A percentile compares a stretch with the other conserved stretches of the same genome.
Evolutionary conservation across 2,888 invertebrate species (phyloP).

Genomic region (Rhagium mordax): DNA sequence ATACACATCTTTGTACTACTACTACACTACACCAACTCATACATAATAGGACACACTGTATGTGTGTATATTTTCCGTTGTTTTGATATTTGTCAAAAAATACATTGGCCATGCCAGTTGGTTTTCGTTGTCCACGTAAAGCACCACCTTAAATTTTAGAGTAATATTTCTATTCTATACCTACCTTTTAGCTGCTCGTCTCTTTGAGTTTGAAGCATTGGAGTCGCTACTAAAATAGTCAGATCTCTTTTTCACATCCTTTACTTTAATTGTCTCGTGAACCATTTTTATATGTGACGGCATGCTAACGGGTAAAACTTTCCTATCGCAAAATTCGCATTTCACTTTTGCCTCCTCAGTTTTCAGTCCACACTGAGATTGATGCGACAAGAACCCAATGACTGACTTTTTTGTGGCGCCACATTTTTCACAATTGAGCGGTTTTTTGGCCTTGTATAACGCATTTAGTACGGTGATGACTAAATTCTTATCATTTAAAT

Average conservation of each 20-base stretch:
- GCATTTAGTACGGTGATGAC: slow-evolving; percentile 71
- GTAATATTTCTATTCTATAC: too few species aligned
- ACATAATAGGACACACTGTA: too few species aligned
- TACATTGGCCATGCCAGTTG: too few species aligned
- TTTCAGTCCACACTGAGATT: slow-evolving; percentile 75
- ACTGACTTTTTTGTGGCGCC: slow-evolving; percentile 70
- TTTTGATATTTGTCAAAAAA: too few species aligned
- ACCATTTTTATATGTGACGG: slow-evolving; percentile 72
- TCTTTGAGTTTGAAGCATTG: slow-evolving; percentile 27
- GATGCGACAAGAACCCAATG: slow-evolving; percentile 76
- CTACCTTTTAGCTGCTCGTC: slow-evolving; percentile 54
- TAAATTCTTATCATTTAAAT: slow-evolving; percentile 71
- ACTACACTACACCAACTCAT: too few species aligned
- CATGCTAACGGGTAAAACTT: slow-evolving; percentile 74
- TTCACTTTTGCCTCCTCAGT: slow-evolving; percentile 71
- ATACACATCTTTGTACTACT: too few species aligned
- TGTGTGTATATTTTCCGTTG: too few species aligned
- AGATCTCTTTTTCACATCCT: background rate
- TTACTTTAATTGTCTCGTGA: slow-evolving; percentile 31
- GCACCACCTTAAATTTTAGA: too few species aligned
- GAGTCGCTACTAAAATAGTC: background rate
- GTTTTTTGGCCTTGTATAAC: slow-evolving; percentile 67
- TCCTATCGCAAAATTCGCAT: slow-evolving; percentile 74
- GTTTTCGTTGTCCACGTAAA: too few species aligned
- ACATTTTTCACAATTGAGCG: slow-evolving; percentile 74